Evolutionary conservation across 2,888 invertebrate genomes (phyloP), one percentile per base, ranked within the genome.

Genomic region (Eilema depressum): DNA sequence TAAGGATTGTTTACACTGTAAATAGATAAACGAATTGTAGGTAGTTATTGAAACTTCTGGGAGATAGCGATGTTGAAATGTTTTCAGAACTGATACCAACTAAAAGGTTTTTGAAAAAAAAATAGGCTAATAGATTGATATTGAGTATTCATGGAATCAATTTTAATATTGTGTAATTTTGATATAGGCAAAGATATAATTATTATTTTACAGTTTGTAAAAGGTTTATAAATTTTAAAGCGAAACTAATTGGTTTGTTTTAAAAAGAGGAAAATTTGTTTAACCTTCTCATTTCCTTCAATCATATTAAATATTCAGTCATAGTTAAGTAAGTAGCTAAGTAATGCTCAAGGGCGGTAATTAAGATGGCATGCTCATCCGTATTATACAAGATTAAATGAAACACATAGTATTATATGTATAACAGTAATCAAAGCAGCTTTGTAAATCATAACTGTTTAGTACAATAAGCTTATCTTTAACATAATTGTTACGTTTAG

Each of bases 21-120:
- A 74, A 79, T 82, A 83, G 74, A 83, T 83, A 81, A 81, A 75
- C 73, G 74, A 80, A 82, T 75, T 77, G 78, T 81, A 81, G 83
- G 59, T 81, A 81, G 83, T 71, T 78, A 80, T 82, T 80, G 64
- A 75, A 81, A 82, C 63, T 75, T 73, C 41, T 66, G 72, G 74
- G 83, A 80, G 78, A 80, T 80, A 74, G 74, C 57, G 68, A 68
- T 72, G 65, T 71, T 23, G 57, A n/a, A 70, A 12, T 67, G 68
- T 76, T 73, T 77, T 71, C 70, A 57, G 66, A 69, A 70, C 26
- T 57, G 70, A 74, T 76, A 68, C 37, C 71, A 74, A 63, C 63
- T 70, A 61, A 14, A 67, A 67, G 60, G 59, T 70, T 67, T 64
- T 71, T 68, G 37, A 68, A 64, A 68, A 68, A 68, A 71, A 60